Evolutionary conservation across 2,888 invertebrate species (phyloP).

Genomic region (Hanleya hanleyi): DNA sequence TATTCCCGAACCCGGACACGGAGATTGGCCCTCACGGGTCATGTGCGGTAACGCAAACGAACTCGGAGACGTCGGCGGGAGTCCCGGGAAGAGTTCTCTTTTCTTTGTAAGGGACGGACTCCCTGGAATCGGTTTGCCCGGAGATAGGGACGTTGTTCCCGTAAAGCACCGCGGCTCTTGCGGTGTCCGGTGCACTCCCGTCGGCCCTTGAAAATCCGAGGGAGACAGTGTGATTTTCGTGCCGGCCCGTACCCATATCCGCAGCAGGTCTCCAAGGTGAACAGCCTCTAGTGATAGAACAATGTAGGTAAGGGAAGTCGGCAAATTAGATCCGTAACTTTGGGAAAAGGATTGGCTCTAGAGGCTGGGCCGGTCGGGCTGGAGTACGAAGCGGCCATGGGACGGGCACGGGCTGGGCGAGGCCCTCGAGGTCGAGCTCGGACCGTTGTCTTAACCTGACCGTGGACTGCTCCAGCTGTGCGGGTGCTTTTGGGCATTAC

Average conservation of each 20-base stretch:
- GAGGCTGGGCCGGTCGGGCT: constrained; percentile 78
- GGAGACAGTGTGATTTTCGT: constrained; percentile 72
- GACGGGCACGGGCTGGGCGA: constrained; percentile 61
- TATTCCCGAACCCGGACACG: constrained; percentile 77
- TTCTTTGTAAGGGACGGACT: constrained; percentile 73
- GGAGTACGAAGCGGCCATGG: constrained; percentile 75
- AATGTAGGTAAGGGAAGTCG: constrained; percentile 79
- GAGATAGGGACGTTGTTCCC: constrained; percentile 72
- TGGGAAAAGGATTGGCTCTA: constrained; percentile 85
- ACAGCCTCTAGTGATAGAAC: constrained; percentile 81
- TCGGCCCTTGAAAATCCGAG: constrained; percentile 74
- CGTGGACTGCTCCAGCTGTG: constrained; percentile 65
- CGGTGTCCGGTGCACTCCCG: constrained; percentile 65
- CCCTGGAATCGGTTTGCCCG: constrained; percentile 74
- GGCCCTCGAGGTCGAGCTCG: constrained; percentile 52
- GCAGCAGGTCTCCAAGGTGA: constrained; percentile 85
- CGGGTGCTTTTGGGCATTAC: constrained; percentile 38
- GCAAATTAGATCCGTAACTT: constrained; percentile 80
- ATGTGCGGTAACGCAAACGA: constrained; percentile 53
- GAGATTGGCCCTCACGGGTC: constrained; percentile 59
- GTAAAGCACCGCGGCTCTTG: constrained; percentile 74
- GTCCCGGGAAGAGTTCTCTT: constrained; percentile 74
- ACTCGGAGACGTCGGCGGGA: constrained; percentile 69
- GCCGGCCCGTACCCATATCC: constrained; percentile 81
- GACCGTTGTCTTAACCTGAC: constrained; percentile 57